phyloP scores from a whole-genome alignment of 2,113 vertebrate genomes.

The Hypomesus transpacificus region DNA sequence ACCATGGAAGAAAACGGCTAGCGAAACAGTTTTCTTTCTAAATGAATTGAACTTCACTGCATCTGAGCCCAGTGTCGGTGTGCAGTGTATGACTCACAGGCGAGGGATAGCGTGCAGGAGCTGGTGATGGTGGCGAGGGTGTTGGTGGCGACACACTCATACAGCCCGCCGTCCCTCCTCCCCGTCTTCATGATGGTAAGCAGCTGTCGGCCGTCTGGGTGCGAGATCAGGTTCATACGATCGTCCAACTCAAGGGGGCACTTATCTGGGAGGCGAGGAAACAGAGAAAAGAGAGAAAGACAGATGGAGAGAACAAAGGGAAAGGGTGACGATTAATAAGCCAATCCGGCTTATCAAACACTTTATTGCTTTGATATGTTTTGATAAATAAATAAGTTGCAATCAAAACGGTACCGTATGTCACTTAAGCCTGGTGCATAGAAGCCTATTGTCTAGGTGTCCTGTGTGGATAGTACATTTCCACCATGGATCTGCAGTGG shows the following conservation, averaged over 20 bases:
- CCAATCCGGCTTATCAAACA: too few species aligned
- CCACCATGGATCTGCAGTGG: background rate
- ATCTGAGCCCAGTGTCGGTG: background rate
- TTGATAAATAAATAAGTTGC: too few species aligned
- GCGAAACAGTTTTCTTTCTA: background rate
- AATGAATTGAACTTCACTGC: background rate
- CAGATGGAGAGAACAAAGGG: background rate
- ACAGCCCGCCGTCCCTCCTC: slow-evolving; percentile 81
- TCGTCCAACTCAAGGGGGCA: slow-evolving; percentile 73
- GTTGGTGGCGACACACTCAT: slow-evolving; percentile 87
- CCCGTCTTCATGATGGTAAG: slow-evolving; percentile 78
- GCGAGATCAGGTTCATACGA: slow-evolving; percentile 74
- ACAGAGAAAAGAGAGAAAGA: background rate
- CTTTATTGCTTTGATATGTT: too few species aligned
- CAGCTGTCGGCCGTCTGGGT: slow-evolving; percentile 88
- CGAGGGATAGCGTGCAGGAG: slow-evolving; percentile 85
- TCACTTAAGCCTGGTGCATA: too few species aligned
- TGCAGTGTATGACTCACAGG: slow-evolving; percentile 74
- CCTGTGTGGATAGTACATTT: background rate
- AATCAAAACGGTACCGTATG: too few species aligned
- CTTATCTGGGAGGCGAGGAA: slow-evolving; percentile 73
- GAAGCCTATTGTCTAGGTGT: too few species aligned
- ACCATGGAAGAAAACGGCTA: too few species aligned
- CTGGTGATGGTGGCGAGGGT: slow-evolving; percentile 82
- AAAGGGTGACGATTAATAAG: too few species aligned